Conservation (phyloP, 2,113 vertebrate species). For the Pluvialis apricaria region DNA sequence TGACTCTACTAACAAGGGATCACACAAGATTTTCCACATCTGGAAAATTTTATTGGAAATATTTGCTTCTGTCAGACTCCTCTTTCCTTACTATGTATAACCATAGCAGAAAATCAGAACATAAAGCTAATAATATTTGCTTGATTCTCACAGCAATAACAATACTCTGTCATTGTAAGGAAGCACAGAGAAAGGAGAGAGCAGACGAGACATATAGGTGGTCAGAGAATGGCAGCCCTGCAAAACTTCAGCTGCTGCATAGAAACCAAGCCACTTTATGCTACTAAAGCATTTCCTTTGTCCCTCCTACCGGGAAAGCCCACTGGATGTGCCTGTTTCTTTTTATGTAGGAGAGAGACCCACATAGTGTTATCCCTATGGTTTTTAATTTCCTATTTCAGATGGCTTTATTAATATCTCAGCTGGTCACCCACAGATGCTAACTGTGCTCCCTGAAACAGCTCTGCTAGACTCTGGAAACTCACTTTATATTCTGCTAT, state of each 20-base stretch:
- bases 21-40: neutral
- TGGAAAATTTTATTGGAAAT: neutral
- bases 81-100: neutral
- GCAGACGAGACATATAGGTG: neutral
- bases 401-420: conserved; percentile 46
- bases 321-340: neutral
- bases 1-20: neutral
- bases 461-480: conserved; percentile 13
- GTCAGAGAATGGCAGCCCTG: neutral
- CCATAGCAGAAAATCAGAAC: neutral
- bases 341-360: neutral
- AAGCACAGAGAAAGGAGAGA: neutral
- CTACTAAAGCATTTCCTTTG: neutral
- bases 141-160: neutral
- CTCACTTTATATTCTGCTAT: neutral
- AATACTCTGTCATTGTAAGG: neutral
- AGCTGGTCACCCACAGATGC: neutral
- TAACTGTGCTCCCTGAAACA: conserved; percentile 17
- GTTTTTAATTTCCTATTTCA: conserved; percentile 58
- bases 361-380: neutral
- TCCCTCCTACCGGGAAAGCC: neutral
- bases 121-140: neutral
- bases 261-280: neutral
- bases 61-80: neutral
- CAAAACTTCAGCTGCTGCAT: neutral